Evolutionary conservation across 2,888 invertebrate genomes (phyloP).

Genomic region (Meteorus colon): DNA sequence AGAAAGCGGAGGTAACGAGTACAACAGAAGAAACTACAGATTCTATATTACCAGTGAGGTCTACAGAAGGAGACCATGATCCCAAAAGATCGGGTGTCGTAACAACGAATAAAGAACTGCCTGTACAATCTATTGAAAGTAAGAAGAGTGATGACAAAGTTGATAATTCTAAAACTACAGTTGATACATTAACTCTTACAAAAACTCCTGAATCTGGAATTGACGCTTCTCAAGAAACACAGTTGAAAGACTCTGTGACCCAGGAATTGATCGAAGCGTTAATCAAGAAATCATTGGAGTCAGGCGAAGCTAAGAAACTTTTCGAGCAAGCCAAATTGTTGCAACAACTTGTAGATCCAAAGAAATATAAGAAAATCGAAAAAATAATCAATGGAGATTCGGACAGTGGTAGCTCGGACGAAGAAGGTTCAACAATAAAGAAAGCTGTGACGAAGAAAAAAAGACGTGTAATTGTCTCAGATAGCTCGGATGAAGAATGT

Average conservation of each 20-base stretch:
- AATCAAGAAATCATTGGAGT: slow-evolving; percentile 62
- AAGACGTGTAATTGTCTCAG: slow-evolving; percentile 62
- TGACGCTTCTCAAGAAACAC: slow-evolving; percentile 35
- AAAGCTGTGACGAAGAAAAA: slow-evolving; percentile 55
- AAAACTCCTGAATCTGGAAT: slow-evolving; percentile 28
- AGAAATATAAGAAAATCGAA: slow-evolving; percentile 76
- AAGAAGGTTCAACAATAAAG: slow-evolving; percentile 59
- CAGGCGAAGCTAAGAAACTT: slow-evolving; percentile 63
- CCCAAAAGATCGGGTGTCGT: slow-evolving; percentile 50
- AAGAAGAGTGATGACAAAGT: neutral
- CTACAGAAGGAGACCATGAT: slow-evolving; percentile 21
- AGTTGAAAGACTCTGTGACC: slow-evolving; percentile 59
- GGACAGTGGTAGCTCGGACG: slow-evolving; percentile 69
- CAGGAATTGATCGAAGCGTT: slow-evolving; percentile 64
- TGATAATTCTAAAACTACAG: slow-evolving; percentile 50
- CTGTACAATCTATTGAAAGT: slow-evolving; percentile 61
- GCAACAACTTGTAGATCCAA: slow-evolving; percentile 71
- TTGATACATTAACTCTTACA: slow-evolving; percentile 56
- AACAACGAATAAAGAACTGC: slow-evolving; percentile 67
- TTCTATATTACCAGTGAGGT: slow-evolving; percentile 54
- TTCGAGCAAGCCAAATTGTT: slow-evolving; percentile 74
- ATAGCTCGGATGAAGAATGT: slow-evolving; percentile 65
- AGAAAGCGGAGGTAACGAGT: slow-evolving; percentile 57
- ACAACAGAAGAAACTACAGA: slow-evolving; percentile 59
- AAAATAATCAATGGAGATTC: slow-evolving; percentile 77